Conservation (phyloP, 2,888 invertebrate genomes). For the Dasypogon diadema region DNA sequence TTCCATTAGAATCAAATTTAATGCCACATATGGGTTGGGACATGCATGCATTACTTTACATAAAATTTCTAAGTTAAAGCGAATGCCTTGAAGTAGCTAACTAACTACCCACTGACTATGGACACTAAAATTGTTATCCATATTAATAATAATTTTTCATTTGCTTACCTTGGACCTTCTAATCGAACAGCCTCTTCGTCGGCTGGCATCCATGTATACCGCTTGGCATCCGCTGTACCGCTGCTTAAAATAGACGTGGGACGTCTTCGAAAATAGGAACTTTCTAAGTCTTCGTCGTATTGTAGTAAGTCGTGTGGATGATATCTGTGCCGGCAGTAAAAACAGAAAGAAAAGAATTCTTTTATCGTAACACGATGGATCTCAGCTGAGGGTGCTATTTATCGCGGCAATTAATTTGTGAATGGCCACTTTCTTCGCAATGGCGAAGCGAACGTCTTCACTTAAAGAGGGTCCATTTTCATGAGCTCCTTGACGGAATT, state of each 20-base stretch:
- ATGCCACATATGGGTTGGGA: not conserved
- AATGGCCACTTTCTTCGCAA: not conserved
- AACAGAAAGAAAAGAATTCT: constrained; percentile 10
- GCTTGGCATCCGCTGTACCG: constrained; percentile 74
- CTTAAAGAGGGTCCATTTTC: not conserved
- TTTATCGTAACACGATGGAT: constrained; percentile 15
- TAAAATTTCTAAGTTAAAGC: not conserved
- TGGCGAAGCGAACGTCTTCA: too few relatives aligned
- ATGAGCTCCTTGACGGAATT: not conserved
- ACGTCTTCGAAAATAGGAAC: constrained; percentile 84
- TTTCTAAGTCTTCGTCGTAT: constrained; percentile 81
- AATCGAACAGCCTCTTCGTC: constrained; percentile 80
- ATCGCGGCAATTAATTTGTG: not conserved
- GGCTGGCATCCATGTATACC: constrained; percentile 83
- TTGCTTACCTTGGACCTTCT: constrained; percentile 75
- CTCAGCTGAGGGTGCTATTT: not conserved
- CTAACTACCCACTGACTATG: not conserved
- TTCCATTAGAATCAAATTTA: constrained; percentile 47
- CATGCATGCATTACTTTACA: not conserved
- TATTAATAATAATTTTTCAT: not conserved
- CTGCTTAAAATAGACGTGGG: constrained; percentile 81
- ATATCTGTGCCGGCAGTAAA: constrained; percentile 52
- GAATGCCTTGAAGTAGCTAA: not conserved
- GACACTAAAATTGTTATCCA: not conserved
- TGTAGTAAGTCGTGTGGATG: constrained; percentile 73